Conservation (phyloP, 2,888 invertebrate species). For the Nephrotoma appendiculata region DNA sequence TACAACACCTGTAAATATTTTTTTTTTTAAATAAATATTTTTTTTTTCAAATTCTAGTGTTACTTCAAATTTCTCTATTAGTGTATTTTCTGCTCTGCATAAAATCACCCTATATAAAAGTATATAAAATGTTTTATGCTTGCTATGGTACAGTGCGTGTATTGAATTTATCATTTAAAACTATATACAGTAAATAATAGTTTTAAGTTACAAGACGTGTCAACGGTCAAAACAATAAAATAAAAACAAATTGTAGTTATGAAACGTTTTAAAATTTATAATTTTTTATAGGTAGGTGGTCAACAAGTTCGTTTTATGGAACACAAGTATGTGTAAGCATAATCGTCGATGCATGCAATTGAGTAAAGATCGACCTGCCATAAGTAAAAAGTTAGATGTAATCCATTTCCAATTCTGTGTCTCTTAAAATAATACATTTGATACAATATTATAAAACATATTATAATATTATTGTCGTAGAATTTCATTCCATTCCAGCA, state of each 20-base stretch:
- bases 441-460: background rate
- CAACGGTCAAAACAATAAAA: background rate
- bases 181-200: background rate
- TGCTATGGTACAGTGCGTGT: background rate
- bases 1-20: no score
- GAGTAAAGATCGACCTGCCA: background rate
- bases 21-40: no score
- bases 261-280: background rate
- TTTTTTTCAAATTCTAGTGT: no score
- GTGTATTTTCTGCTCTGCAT: background rate
- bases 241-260: background rate
- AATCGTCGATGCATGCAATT: no score
- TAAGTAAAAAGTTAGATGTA: background rate
- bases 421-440: background rate
- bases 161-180: background rate
- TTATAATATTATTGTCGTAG: background rate
- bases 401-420: background rate
- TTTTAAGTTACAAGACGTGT: background rate
- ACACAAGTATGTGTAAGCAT: no score
- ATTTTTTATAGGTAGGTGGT: no score
- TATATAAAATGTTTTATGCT: background rate
- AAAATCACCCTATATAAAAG: background rate
- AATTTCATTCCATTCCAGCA: background rate
- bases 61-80: no score
- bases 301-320: no score